These are phyloP conservation scores for Pseudococcus jackbeardsleyi DNA, from an alignment of 2,888 invertebrate genomes.

Conservation along the genomic window DNA sequence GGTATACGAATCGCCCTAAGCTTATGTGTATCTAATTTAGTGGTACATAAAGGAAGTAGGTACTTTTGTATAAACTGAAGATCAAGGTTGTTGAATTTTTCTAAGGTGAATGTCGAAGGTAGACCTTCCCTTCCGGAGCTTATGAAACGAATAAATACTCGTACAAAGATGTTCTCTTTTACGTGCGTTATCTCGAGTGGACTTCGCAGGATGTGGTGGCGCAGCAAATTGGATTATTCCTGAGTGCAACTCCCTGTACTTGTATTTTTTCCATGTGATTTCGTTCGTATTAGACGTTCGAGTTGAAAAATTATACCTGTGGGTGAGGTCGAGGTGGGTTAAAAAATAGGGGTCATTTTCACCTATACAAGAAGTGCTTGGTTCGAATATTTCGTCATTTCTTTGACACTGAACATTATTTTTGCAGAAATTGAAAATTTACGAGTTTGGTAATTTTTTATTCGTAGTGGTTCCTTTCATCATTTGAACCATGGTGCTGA, in stretches of 20 bases:
- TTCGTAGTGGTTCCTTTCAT: too few species aligned
- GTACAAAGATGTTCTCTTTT: neutral
- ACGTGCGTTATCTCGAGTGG: neutral
- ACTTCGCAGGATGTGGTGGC: neutral
- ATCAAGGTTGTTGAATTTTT: constrained; percentile 25
- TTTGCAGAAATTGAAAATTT: too few species aligned
- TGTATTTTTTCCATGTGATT: neutral
- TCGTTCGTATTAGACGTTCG: neutral
- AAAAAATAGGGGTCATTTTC: neutral
- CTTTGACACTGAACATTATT: too few species aligned
- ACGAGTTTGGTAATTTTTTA: too few species aligned
- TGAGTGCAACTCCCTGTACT: constrained; percentile 2
- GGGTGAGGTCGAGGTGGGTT: neutral
- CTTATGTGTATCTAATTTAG: neutral
- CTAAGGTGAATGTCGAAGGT: constrained; percentile 23
- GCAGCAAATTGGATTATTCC: constrained; percentile 4
- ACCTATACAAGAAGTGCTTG: neutral
- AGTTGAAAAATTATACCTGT: constrained; percentile 5
- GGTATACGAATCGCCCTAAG: neutral
- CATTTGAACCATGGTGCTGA: too few species aligned
- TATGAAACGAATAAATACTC: constrained; percentile 9
- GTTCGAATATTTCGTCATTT: too few species aligned
- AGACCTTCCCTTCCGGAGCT: constrained; percentile 2
- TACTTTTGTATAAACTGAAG: neutral
- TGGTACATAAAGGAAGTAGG: neutral